phyloP scores from a whole-genome alignment of 1,140 invertebrate genomes.

The Anastrepha ludens region DNA sequence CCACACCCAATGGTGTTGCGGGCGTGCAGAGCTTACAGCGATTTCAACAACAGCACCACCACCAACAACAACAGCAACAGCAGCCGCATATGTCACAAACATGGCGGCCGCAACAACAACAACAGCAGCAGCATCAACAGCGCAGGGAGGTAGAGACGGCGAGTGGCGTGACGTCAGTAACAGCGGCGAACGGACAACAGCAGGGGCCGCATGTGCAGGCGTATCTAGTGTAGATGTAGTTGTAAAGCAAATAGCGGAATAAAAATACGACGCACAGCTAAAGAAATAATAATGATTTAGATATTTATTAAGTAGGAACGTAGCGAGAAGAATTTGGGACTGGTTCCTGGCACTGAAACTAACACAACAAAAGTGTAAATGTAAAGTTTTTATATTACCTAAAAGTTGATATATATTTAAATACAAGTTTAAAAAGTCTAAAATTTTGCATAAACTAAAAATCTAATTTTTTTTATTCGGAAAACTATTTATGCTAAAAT shows the following conservation, averaged over 20 bases:
- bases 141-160: neutral
- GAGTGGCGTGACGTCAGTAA: conserved; percentile 29
- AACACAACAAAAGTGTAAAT: conserved; percentile 50
- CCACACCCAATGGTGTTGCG: conserved; percentile 53
- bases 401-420: conserved; percentile 12
- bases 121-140: conserved; percentile 52
- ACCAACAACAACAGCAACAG: conserved; percentile 59
- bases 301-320: conserved; percentile 36
- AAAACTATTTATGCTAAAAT: neutral
- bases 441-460: conserved; percentile 22
- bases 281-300: conserved; percentile 12
- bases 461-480: neutral
- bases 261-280: conserved; percentile 38
- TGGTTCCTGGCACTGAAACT: conserved; percentile 51
- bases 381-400: neutral
- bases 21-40: conserved; percentile 54
- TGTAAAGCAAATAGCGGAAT: neutral
- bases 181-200: conserved; percentile 63
- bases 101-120: conserved; percentile 61
- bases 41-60: conserved; percentile 62
- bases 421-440: neutral
- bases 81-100: conserved; percentile 60
- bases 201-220: conserved; percentile 67
- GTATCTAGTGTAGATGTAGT: conserved; percentile 67
- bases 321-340: conserved; percentile 26